These are phyloP conservation scores for Cepaea hortensis DNA, from an alignment of 2,888 invertebrate genomes.

Conservation along the genomic window DNA sequence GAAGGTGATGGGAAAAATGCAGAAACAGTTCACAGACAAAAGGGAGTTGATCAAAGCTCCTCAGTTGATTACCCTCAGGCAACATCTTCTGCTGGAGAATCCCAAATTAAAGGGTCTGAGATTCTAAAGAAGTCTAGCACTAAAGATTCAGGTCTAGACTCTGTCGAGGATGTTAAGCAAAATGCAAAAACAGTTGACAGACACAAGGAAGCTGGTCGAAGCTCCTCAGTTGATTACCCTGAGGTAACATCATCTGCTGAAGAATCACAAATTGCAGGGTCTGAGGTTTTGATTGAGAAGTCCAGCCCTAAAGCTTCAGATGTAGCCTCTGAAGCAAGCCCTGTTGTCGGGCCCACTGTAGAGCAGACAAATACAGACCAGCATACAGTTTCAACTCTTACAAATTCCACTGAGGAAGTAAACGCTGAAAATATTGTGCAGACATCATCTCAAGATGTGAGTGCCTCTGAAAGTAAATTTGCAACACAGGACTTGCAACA, in stretches of 20 bases:
- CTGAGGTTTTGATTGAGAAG: not conserved
- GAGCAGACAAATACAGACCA: constrained; percentile 8
- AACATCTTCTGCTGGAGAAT: not conserved
- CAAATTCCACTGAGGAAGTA: not conserved
- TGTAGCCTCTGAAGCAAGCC: not conserved
- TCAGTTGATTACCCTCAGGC: not conserved
- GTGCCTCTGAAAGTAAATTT: not conserved
- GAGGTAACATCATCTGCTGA: not conserved
- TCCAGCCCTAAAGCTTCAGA: not conserved
- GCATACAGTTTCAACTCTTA: not conserved
- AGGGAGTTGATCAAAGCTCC: not conserved
- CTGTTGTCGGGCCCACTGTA: not conserved
- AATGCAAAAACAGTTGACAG: not conserved
- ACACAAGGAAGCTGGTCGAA: not conserved
- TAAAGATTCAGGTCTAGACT: not conserved
- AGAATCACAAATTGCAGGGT: too few relatives aligned
- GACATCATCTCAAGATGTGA: not conserved
- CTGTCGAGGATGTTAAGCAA: not conserved
- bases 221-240: not conserved
- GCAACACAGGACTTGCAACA: not conserved
- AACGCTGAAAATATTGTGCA: too few relatives aligned
- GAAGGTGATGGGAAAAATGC: not conserved
- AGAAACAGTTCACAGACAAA: not conserved
- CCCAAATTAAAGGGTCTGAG: not conserved
- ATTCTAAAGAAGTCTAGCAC: too few relatives aligned